A percentile compares a stretch with the other conserved stretches of the same genome.
Evolutionary conservation across 2,888 invertebrate genomes (phyloP).

Genomic region (Eilema depressum): DNA sequence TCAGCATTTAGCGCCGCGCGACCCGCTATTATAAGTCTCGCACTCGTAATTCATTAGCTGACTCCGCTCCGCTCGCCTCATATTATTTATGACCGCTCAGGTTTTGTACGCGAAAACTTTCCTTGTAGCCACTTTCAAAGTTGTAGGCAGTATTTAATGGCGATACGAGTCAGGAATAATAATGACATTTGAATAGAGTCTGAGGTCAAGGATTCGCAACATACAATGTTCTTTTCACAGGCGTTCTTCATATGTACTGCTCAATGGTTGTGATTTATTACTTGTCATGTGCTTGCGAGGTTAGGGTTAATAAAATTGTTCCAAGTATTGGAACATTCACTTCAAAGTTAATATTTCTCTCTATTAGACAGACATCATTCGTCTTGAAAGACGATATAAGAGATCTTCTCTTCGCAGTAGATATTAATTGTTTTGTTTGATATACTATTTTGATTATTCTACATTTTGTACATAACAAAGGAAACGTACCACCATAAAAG

Average conservation of each 20-base stretch:
- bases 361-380: background rate
- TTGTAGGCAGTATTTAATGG: slow-evolving; percentile 65
- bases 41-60: slow-evolving; percentile 82
- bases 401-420: no score
- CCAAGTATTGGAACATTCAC: slow-evolving; percentile 46
- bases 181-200: slow-evolving; percentile 76
- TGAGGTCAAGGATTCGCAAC: slow-evolving; percentile 71
- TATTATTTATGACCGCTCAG: slow-evolving; percentile 80
- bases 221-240: slow-evolving; percentile 68
- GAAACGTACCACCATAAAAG: no score
- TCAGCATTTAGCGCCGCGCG: slow-evolving; percentile 61
- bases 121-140: slow-evolving; percentile 67
- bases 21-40: slow-evolving; percentile 71
- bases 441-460: no score
- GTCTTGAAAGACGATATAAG: no score
- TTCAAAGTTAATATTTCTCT: slow-evolving; percentile 36
- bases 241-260: slow-evolving; percentile 54
- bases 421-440: no score
- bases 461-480: no score
- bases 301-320: slow-evolving; percentile 55
- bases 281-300: slow-evolving; percentile 47
- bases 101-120: slow-evolving; percentile 75
- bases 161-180: slow-evolving; percentile 67
- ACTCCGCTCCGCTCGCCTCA: slow-evolving; percentile 73
- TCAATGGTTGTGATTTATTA: slow-evolving; percentile 63